Evolutionary conservation across 2,797 vertebrate species (phyloP).

Genomic region (Periparus ater): DNA sequence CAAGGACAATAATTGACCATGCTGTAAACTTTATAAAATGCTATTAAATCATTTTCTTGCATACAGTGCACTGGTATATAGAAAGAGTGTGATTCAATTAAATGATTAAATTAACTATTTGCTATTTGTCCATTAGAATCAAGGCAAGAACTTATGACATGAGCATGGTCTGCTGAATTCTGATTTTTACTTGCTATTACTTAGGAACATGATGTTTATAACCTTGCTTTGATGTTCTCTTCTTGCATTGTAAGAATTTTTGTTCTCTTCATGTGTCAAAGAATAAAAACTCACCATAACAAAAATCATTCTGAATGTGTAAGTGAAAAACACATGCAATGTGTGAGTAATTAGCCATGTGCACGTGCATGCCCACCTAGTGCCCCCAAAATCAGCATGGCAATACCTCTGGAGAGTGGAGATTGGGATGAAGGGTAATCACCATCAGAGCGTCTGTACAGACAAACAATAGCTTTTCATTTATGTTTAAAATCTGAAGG

Average conservation of each 20-base stretch:
- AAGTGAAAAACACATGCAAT: not conserved
- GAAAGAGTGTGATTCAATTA: not conserved
- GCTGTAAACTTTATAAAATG: not conserved
- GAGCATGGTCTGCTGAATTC: not conserved
- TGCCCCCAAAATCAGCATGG: not conserved
- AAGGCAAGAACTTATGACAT: not conserved
- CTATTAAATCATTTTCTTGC: not conserved
- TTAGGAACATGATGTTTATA: not conserved
- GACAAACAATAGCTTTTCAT: not conserved
- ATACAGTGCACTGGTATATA: not conserved
- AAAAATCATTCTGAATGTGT: not conserved
- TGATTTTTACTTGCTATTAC: not conserved
- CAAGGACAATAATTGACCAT: not conserved
- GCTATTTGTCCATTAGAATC: not conserved
- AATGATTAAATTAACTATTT: not conserved
- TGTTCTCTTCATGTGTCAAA: not conserved
- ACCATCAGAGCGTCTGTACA: not conserved
- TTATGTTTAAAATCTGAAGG: not conserved
- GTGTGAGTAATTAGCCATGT: not conserved
- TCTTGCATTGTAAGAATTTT: not conserved
- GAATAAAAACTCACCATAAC: not conserved
- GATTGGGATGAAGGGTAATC: not conserved
- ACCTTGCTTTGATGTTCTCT: not conserved
- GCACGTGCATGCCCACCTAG: not conserved
- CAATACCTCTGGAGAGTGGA: not conserved